A percentile compares a stretch with the other conserved stretches of the same genome.
Conservation (phyloP, 2,113 vertebrate species). For the Sardina pilchardus region DNA sequence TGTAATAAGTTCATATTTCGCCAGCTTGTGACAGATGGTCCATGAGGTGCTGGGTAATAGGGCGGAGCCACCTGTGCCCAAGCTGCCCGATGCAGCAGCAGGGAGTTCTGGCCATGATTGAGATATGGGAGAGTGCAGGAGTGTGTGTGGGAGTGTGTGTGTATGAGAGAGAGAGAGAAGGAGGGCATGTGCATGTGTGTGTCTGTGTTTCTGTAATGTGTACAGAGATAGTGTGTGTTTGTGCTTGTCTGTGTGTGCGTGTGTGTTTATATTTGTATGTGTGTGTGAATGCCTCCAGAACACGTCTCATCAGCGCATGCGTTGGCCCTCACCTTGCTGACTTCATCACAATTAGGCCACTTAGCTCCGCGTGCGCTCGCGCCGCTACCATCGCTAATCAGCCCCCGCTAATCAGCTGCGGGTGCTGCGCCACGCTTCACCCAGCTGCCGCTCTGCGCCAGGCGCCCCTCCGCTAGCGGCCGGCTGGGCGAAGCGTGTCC, state of each 20-base stretch:
- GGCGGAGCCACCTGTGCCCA: conserved; percentile 55
- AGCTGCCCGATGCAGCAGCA: conserved; percentile 17
- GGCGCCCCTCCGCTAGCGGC: background rate
- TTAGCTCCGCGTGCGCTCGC: background rate
- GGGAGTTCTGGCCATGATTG: conserved; percentile 11
- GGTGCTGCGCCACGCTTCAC: background rate
- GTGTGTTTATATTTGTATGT: background rate
- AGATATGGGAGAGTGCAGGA: background rate
- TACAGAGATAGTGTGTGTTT: background rate
- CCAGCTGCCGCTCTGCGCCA: background rate
- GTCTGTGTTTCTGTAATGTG: background rate
- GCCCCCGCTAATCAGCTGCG: background rate
- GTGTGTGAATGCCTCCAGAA: background rate
- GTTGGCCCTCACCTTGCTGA: background rate
- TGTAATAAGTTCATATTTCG: conserved; percentile 48
- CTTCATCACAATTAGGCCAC: background rate
- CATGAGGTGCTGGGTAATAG: conserved; percentile 54
- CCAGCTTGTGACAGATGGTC: conserved; percentile 38
- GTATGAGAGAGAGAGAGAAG: background rate
- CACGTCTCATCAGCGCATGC: background rate
- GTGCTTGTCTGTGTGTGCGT: background rate
- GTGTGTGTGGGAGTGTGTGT: conserved; percentile 9
- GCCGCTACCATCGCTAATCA: background rate
- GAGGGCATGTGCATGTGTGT: background rate
- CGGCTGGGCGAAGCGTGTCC: background rate